Percentiles rank a stretch among this genome's conserved stretches.
These are phyloP conservation scores for Ictidomys tridecemlineatus DNA, from an alignment of 2,113 vertebrate genomes.

Conservation along the genomic window DNA sequence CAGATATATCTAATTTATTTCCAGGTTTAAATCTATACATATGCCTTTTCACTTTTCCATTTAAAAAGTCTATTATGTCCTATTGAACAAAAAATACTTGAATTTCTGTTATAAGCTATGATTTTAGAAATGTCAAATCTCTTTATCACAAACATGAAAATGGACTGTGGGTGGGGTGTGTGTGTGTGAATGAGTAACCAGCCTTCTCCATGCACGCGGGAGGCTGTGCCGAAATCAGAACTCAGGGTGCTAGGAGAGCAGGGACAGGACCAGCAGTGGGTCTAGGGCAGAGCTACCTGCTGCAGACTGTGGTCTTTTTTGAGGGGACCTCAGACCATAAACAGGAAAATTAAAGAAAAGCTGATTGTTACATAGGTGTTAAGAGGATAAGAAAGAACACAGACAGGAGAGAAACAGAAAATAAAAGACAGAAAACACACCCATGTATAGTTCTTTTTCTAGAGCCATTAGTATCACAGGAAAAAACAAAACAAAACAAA, in stretches of 20 bases:
- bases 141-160: background rate
- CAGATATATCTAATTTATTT: background rate
- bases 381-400: background rate
- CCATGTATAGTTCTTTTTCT: background rate
- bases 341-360: background rate
- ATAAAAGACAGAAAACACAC: background rate
- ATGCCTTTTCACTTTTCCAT: background rate
- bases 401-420: background rate
- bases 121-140: conserved; percentile 14
- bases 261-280: background rate
- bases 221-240: background rate
- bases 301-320: background rate
- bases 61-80: background rate
- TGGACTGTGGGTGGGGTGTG: background rate
- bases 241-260: background rate
- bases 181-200: background rate
- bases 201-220: background rate
- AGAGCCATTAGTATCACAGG: background rate
- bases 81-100: background rate
- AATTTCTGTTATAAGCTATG: background rate
- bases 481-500: background rate
- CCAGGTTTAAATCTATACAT: background rate
- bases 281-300: background rate
- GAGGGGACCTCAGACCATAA: background rate
- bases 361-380: background rate